phyloP scores from a whole-genome alignment of 1,140 invertebrate genomes.

The Drosophila chauvacae region DNA sequence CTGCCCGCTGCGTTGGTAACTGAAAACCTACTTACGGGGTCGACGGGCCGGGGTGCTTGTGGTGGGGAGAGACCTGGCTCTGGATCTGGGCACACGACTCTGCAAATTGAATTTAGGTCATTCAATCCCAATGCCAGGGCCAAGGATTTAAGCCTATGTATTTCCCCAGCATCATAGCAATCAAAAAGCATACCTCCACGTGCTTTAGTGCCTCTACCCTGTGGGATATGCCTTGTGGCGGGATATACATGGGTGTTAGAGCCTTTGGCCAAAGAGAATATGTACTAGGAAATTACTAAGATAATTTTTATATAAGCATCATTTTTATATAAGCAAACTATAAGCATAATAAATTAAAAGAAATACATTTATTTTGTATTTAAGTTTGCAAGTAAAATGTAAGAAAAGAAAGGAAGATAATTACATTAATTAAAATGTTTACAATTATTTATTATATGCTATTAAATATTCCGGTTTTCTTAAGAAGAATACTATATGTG shows the following conservation, averaged over 20 bases:
- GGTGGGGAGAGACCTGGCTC: slow-evolving; percentile 2
- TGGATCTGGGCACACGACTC: slow-evolving; percentile 25
- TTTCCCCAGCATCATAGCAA: slow-evolving; percentile 16
- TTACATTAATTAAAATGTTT: neutral
- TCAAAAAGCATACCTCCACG: slow-evolving; percentile 33
- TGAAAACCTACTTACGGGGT: slow-evolving; percentile 79
- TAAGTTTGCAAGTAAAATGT: neutral
- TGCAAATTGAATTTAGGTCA: slow-evolving; percentile 78
- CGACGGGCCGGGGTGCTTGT: slow-evolving; percentile 8
- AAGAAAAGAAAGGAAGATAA: neutral
- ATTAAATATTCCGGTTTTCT: too few relatives aligned
- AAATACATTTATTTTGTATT: neutral
- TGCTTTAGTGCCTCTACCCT: slow-evolving; percentile 29
- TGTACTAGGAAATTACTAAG: neutral
- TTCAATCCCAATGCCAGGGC: slow-evolving; percentile 56
- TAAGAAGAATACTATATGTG: too few relatives aligned
- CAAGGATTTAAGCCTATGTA: slow-evolving; percentile 17
- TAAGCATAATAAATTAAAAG: neutral
- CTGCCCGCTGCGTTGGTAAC: slow-evolving; percentile 70
- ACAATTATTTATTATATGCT: neutral
- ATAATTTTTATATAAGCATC: neutral
- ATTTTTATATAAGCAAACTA: too few relatives aligned
- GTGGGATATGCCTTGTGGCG: neutral
- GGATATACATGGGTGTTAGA: neutral
- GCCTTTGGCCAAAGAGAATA: neutral